phyloP scores from a whole-genome alignment of 2,797 vertebrate genomes.

The Neosilurus hyrtlii region DNA sequence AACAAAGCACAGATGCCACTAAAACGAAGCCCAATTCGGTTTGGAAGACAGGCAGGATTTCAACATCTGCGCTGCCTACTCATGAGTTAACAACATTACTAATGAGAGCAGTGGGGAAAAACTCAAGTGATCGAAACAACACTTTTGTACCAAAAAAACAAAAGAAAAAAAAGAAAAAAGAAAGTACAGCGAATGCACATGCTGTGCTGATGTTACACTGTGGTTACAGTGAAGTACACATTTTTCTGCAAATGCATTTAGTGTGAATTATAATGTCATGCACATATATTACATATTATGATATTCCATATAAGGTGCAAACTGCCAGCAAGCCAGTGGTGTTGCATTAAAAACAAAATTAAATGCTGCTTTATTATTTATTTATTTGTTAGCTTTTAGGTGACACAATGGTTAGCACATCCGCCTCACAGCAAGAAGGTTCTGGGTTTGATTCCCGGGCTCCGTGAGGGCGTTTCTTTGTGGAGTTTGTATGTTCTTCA shows the following conservation, averaged over 20 bases:
- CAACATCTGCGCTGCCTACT: conserved; percentile 58
- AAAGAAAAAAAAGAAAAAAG: not conserved
- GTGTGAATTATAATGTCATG: not conserved
- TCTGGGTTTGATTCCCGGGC: no score
- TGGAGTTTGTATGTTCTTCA: no score
- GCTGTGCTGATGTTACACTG: not conserved
- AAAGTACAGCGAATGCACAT: not conserved
- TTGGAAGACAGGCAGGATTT: conserved; percentile 59
- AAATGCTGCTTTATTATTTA: not conserved
- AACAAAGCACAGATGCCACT: conserved; percentile 57
- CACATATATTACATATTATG: not conserved
- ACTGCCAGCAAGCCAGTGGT: not conserved
- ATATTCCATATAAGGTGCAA: not conserved
- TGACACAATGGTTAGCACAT: no score
- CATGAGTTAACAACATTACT: conserved; percentile 46
- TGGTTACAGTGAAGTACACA: no score
- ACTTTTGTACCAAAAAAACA: not conserved
- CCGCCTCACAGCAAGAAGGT: no score
- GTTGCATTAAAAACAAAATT: not conserved
- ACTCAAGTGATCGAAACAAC: not conserved
- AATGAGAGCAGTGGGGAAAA: conserved; percentile 25
- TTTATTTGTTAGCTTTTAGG: not conserved
- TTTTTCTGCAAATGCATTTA: not conserved
- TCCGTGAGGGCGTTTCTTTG: no score
- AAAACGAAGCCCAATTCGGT: conserved; percentile 58